Percentiles rank a stretch among this genome's conserved stretches.
These are phyloP conservation scores for Corydoras maculifer DNA, from an alignment of 2,113 vertebrate genomes.

Conservation along the genomic window DNA sequence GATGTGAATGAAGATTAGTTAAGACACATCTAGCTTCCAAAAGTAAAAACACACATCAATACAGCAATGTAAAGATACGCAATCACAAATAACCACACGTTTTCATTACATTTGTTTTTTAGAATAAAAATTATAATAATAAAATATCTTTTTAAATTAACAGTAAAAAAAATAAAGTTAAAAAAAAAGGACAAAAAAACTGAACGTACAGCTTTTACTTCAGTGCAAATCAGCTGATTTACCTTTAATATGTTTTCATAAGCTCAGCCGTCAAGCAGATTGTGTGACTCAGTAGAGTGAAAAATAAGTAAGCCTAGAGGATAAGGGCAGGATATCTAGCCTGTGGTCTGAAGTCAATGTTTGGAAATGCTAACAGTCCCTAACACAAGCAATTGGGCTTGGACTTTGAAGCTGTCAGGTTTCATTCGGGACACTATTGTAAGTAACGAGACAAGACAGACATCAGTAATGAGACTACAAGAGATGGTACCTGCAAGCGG, in stretches of 20 bases:
- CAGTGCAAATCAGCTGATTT: neutral
- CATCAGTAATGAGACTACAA: slow-evolving; percentile 35
- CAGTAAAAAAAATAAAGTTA: too few relatives aligned
- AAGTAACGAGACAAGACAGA: slow-evolving; percentile 22
- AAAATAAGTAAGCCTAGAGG: slow-evolving; percentile 18
- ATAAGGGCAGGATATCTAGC: slow-evolving; percentile 19
- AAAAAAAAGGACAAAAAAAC: too few relatives aligned
- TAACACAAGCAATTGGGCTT: slow-evolving; percentile 22
- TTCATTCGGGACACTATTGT: too few relatives aligned
- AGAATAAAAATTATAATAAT: too few relatives aligned
- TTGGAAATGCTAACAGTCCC: slow-evolving; percentile 19
- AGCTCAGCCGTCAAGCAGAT: slow-evolving; percentile 26
- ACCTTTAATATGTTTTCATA: neutral
- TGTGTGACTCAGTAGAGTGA: slow-evolving; percentile 28
- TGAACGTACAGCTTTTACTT: neutral
- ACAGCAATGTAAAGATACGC: too few relatives aligned
- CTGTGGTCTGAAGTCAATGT: slow-evolving; percentile 8
- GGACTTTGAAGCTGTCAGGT: neutral
- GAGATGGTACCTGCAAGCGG: too few relatives aligned
- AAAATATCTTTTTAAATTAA: too few relatives aligned
- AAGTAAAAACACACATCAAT: too few relatives aligned
- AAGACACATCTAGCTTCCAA: neutral
- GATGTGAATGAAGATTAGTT: slow-evolving; percentile 1
- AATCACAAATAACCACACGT: too few relatives aligned
- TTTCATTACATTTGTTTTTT: too few relatives aligned